Percentiles rank a stretch among this genome's conserved stretches.
phyloP scores from a whole-genome alignment of 92 coral and sea anemone genomes.

The Porites divaricata region DNA sequence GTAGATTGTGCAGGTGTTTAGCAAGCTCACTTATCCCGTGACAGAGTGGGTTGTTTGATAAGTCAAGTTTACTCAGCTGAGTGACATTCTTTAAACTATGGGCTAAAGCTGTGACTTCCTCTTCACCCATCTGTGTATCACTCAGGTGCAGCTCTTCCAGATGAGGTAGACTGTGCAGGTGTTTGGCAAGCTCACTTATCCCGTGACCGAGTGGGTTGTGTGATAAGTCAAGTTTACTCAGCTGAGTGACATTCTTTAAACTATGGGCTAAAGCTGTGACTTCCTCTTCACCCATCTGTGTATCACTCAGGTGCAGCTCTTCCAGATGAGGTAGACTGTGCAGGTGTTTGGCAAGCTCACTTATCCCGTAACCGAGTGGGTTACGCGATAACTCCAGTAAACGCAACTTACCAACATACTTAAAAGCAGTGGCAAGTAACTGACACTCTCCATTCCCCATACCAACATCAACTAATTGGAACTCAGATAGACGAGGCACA shows the following conservation, averaged over 20 bases:
- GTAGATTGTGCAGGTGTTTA: too few relatives aligned
- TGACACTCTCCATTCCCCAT: neutral
- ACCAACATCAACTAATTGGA: neutral
- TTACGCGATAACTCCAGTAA: neutral
- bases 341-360: conserved; percentile 16
- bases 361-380: conserved; percentile 15
- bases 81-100: too few relatives aligned
- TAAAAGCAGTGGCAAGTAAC: neutral
- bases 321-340: neutral
- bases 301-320: neutral
- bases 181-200: neutral
- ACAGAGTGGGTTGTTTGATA: too few relatives aligned
- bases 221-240: accelerated
- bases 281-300: conserved; percentile 30
- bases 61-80: too few relatives aligned
- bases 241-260: neutral
- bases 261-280: conserved; percentile 12
- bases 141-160: neutral
- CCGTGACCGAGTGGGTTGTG: too few relatives aligned
- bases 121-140: conserved; percentile 5
- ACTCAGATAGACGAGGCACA: neutral
- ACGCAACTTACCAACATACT: neutral
- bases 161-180: neutral
- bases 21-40: too few relatives aligned
- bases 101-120: conserved; percentile 14